Evolutionary conservation across 1,140 invertebrate species (phyloP).

Genomic region (Aradophagus sp.): DNA sequence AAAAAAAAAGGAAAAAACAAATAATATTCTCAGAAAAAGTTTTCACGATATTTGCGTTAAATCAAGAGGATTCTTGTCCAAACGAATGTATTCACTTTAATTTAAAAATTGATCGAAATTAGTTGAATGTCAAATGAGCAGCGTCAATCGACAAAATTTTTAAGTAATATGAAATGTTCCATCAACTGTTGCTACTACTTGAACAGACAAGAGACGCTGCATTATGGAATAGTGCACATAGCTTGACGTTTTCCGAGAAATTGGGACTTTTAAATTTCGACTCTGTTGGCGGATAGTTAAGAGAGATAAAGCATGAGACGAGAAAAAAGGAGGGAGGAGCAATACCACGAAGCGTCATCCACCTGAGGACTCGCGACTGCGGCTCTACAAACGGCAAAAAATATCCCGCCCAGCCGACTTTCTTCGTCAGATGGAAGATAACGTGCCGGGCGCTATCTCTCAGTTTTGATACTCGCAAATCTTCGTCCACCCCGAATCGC

Average conservation of each 20-base stretch:
- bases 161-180: too few relatives aligned
- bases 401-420: constrained; percentile 28
- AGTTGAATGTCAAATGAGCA: too few relatives aligned
- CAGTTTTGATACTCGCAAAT: constrained; percentile 35
- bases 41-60: too few relatives aligned
- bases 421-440: constrained; percentile 49
- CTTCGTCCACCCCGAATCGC: constrained; percentile 2
- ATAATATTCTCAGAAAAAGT: too few relatives aligned
- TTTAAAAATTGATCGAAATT: too few relatives aligned
- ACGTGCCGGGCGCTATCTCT: constrained; percentile 36
- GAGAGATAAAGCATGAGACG: constrained; percentile 45
- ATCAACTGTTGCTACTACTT: constrained; percentile 11
- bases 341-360: constrained; percentile 53
- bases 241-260: constrained; percentile 62
- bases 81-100: too few relatives aligned
- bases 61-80: too few relatives aligned
- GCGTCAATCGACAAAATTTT: too few relatives aligned
- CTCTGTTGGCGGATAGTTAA: constrained; percentile 53
- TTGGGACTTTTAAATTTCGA: constrained; percentile 59
- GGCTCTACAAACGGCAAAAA: constrained; percentile 47
- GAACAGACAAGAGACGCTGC: constrained; percentile 15
- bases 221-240: constrained; percentile 34
- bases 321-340: constrained; percentile 31
- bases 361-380: constrained; percentile 55
- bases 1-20: too few relatives aligned